A percentile compares a stretch with the other conserved stretches of the same genome.
Evolutionary conservation across 2,113 vertebrate genomes (phyloP).

Genomic region (Vicugna pacos): DNA sequence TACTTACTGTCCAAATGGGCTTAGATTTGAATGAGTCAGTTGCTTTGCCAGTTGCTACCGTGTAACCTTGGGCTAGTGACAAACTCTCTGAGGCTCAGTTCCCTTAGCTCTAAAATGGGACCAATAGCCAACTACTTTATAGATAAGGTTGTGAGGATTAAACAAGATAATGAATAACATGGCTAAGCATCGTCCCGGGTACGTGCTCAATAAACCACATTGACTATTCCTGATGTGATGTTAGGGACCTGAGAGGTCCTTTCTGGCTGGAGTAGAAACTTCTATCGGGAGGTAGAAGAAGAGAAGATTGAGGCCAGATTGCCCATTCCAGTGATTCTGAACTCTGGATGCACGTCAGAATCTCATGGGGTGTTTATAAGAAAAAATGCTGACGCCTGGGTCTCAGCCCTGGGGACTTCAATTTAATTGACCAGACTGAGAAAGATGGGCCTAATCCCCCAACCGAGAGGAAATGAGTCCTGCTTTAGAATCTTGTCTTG

Average conservation of each 20-base stretch:
- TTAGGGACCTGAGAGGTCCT: neutral
- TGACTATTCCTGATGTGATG: neutral
- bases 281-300: neutral
- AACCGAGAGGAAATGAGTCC: neutral
- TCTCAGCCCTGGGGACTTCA: neutral
- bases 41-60: neutral
- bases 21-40: neutral
- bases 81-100: neutral
- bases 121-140: neutral
- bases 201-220: neutral
- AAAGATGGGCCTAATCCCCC: neutral
- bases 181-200: neutral
- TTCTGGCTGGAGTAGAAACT: neutral
- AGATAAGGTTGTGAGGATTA: neutral
- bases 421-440: neutral
- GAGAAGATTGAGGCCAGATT: neutral
- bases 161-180: neutral
- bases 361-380: neutral
- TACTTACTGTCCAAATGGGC: neutral
- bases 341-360: neutral
- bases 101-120: neutral
- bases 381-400: neutral
- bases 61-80: neutral
- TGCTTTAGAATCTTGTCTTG: neutral
- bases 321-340: neutral